phyloP scores from a whole-genome alignment of 2,888 invertebrate species.

The Netelia virgata region DNA sequence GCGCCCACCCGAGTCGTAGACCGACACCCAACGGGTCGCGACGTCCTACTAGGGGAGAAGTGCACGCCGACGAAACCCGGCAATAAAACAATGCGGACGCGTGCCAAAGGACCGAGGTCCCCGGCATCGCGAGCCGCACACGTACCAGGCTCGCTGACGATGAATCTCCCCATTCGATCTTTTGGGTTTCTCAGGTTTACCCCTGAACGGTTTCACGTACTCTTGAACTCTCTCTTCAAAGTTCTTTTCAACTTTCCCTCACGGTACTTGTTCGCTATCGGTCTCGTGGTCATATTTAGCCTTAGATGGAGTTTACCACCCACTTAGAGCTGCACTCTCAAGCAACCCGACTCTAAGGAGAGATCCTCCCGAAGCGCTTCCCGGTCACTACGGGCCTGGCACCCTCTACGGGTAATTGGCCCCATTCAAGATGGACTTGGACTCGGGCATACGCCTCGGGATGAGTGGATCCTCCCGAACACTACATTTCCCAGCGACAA shows the following conservation, averaged over 20 bases:
- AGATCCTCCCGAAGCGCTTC: slow-evolving; percentile 76
- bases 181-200: too few species aligned
- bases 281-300: slow-evolving; percentile 87
- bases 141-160: too few species aligned
- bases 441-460: slow-evolving; percentile 82
- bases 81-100: slow-evolving; percentile 65
- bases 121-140: neutral
- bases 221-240: slow-evolving; percentile 86
- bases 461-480: slow-evolving; percentile 85
- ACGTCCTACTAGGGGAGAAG: slow-evolving; percentile 86
- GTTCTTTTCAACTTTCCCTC: slow-evolving; percentile 91
- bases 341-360: slow-evolving; percentile 87
- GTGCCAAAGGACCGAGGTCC: slow-evolving; percentile 52
- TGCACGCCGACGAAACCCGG: slow-evolving; percentile 80
- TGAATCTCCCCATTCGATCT: too few species aligned
- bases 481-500: slow-evolving; percentile 86
- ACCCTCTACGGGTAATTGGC: slow-evolving; percentile 86
- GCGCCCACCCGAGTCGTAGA: slow-evolving; percentile 83
- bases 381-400: slow-evolving; percentile 86
- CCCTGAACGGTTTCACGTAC: too few species aligned
- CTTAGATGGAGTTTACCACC: slow-evolving; percentile 87
- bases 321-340: slow-evolving; percentile 87
- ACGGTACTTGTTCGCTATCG: slow-evolving; percentile 89
- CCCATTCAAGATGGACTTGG: slow-evolving; percentile 86
- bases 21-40: slow-evolving; percentile 86